phyloP scores from a whole-genome alignment of 2,113 vertebrate genomes.

The Bagarius yarrelli region DNA sequence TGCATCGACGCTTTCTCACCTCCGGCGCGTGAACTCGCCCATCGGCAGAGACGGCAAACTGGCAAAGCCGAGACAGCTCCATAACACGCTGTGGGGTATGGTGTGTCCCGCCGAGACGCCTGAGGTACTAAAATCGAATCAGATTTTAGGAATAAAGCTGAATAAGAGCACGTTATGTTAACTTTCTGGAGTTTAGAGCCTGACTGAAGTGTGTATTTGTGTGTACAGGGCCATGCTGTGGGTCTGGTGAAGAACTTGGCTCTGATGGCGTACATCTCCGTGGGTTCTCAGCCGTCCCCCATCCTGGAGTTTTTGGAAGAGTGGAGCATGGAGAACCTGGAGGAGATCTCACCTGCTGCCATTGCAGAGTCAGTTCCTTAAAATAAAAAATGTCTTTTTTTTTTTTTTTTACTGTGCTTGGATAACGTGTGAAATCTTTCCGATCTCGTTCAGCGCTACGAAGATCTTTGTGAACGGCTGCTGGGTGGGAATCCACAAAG shows the following conservation, averaged over 20 bases:
- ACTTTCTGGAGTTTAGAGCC: neutral
- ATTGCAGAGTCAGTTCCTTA: conserved; percentile 87
- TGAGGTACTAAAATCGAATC: conserved; percentile 75
- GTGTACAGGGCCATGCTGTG: conserved; percentile 90
- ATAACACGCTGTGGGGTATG: conserved; percentile 98
- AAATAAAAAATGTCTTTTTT: neutral
- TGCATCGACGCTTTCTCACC: conserved; percentile 92
- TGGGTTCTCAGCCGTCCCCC: conserved; percentile 95
- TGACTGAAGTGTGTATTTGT: neutral
- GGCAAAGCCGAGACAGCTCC: conserved; percentile 94
- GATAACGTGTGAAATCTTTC: too few species aligned
- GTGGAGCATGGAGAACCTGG: conserved; percentile 99
- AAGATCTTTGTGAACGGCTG: conserved; percentile 99
- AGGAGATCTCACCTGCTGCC: conserved; percentile 97
- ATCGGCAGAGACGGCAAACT: conserved; percentile 96
- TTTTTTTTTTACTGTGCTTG: neutral
- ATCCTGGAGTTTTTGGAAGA: conserved; percentile 99
- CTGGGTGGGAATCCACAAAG: conserved; percentile 99
- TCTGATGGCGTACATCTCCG: conserved; percentile 98
- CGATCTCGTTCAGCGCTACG: conserved; percentile 77
- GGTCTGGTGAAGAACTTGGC: conserved; percentile 98
- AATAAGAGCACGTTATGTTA: too few species aligned
- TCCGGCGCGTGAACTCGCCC: conserved; percentile 92
- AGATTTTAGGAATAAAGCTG: neutral
- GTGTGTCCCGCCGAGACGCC: conserved; percentile 98